These are phyloP conservation scores for Ptychochromis oligacanthus DNA, from an alignment of 2,113 vertebrate genomes.

Conservation along the genomic window DNA sequence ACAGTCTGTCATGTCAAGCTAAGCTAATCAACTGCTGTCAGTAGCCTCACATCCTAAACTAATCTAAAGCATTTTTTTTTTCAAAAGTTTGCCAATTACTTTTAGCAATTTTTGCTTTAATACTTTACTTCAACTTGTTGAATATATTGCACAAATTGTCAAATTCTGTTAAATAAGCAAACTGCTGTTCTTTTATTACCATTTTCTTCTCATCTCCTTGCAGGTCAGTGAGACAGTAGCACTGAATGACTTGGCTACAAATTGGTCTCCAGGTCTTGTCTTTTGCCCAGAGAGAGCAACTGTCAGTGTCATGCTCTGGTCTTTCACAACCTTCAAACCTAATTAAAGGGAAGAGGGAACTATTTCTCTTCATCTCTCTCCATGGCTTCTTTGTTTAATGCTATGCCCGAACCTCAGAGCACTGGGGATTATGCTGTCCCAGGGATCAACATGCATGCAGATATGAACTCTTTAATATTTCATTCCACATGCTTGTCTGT, in stretches of 20 bases:
- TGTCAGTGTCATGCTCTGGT: constrained; percentile 57
- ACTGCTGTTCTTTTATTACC: background rate
- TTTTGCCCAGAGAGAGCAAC: constrained; percentile 53
- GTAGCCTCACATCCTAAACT: background rate
- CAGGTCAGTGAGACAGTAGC: constrained; percentile 37
- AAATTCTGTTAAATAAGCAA: too few species aligned
- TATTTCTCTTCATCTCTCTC: constrained; percentile 55
- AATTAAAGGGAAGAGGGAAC: constrained; percentile 60
- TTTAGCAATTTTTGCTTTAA: background rate
- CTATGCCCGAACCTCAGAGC: constrained; percentile 25
- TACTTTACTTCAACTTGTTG: background rate
- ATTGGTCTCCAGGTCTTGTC: constrained; percentile 64
- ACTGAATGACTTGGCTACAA: constrained; percentile 64
- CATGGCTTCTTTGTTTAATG: constrained; percentile 46
- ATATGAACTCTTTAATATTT: constrained; percentile 76
- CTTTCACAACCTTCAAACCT: constrained; percentile 69
- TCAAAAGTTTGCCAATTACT: background rate
- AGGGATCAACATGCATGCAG: constrained; percentile 51
- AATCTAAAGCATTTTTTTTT: background rate
- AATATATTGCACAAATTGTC: background rate
- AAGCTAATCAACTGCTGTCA: background rate
- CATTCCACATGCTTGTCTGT: constrained; percentile 57
- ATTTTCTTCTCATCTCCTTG: background rate
- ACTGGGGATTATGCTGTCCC: constrained; percentile 49
- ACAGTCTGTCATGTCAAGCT: background rate